phyloP scores from a whole-genome alignment of 2,888 invertebrate species.

The Diogma glabrata region DNA sequence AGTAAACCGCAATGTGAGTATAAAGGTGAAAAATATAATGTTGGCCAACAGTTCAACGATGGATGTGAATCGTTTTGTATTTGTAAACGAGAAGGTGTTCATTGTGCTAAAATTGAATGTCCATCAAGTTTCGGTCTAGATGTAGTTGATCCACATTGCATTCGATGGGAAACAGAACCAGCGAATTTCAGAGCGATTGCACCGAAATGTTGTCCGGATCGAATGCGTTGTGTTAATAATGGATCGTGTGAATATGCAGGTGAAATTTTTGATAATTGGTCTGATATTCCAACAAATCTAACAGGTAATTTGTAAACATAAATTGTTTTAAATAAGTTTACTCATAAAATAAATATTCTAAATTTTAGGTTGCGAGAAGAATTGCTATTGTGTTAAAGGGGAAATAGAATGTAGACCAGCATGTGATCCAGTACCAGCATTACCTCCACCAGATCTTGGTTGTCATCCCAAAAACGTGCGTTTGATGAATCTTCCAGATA shows the following conservation, averaged over 20 bases:
- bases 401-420: slow-evolving; percentile 72
- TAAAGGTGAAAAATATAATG: slow-evolving; percentile 28
- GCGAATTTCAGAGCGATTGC: slow-evolving; percentile 54
- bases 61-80: slow-evolving; percentile 69
- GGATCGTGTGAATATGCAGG: slow-evolving; percentile 71
- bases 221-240: slow-evolving; percentile 66
- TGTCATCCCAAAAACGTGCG: slow-evolving; percentile 58
- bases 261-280: slow-evolving; percentile 55
- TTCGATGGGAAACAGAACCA: slow-evolving; percentile 76
- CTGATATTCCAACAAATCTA: slow-evolving; percentile 63
- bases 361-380: slow-evolving; percentile 68
- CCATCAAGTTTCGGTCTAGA: slow-evolving; percentile 78
- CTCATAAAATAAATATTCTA: not conserved
- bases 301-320: slow-evolving; percentile 36
- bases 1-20: slow-evolving; percentile 24
- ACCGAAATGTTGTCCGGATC: slow-evolving; percentile 72
- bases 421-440: slow-evolving; percentile 63
- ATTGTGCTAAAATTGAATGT: slow-evolving; percentile 72
- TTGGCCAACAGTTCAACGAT: slow-evolving; percentile 68
- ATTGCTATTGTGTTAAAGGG: slow-evolving; percentile 80
- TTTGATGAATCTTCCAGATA: slow-evolving; percentile 53
- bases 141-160: slow-evolving; percentile 68
- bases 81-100: slow-evolving; percentile 56
- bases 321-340: not conserved
- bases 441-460: slow-evolving; percentile 61